Percentiles rank a stretch among this genome's conserved stretches.
phyloP scores from a whole-genome alignment of 1,140 invertebrate genomes.

The Mamestra configurata region DNA sequence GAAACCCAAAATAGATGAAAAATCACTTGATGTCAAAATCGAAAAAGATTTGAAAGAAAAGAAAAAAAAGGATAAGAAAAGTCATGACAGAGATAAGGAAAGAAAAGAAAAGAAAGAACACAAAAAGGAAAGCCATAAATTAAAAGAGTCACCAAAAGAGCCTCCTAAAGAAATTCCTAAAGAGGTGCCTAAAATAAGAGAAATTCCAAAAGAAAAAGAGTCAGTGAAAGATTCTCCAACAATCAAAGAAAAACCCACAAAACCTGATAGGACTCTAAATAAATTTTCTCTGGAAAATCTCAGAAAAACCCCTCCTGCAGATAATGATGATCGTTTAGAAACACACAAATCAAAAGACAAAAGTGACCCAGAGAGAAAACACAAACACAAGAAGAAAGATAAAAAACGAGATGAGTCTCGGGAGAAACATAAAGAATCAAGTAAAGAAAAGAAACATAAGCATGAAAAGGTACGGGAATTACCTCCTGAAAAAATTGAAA shows the following conservation, averaged over 20 bases:
- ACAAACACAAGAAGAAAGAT: conserved; percentile 88
- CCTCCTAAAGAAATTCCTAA: conserved; percentile 83
- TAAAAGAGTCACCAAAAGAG: conserved; percentile 85
- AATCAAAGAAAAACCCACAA: conserved; percentile 81
- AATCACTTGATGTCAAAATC: conserved; percentile 76
- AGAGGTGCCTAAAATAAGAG: conserved; percentile 79
- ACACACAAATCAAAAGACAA: conserved; percentile 84
- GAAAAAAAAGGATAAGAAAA: conserved; percentile 88
- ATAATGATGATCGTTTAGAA: conserved; percentile 76
- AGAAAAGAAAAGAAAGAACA: conserved; percentile 87
- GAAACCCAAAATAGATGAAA: conserved; percentile 82
- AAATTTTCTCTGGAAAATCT: conserved; percentile 86
- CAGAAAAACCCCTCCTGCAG: conserved; percentile 79
- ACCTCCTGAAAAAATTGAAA: conserved; percentile 80
- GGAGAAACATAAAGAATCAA: conserved; percentile 88
- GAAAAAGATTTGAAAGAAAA: conserved; percentile 83
- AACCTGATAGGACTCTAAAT: conserved; percentile 79
- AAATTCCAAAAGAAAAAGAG: conserved; percentile 82
- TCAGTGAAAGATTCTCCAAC: conserved; percentile 75
- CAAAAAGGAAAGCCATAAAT: conserved; percentile 87
- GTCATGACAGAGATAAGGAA: conserved; percentile 87
- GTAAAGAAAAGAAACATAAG: conserved; percentile 89
- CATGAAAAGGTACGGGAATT: conserved; percentile 88
- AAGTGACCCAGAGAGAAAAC: conserved; percentile 85
- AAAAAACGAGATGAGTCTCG: conserved; percentile 87